A percentile compares a stretch with the other conserved stretches of the same genome.
Evolutionary conservation across 2,888 invertebrate genomes (phyloP).

Genomic region (Autographa gamma): DNA sequence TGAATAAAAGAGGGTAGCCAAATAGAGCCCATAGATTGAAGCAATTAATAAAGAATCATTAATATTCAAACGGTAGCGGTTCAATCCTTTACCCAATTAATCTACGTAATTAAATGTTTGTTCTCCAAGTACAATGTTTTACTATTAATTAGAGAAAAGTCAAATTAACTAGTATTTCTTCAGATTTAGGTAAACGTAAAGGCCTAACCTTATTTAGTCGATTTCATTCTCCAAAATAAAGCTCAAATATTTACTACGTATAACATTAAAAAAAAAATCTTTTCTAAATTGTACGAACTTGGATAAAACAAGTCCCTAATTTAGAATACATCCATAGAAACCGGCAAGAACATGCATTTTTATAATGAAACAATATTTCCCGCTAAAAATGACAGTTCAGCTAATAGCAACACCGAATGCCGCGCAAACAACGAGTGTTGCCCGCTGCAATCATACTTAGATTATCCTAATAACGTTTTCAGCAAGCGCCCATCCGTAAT

Average conservation of each 20-base stretch:
- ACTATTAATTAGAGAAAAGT: too few relatives aligned
- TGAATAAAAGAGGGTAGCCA: constrained; percentile 6
- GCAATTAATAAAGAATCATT: constrained; percentile 44
- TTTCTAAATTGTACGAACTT: too few relatives aligned
- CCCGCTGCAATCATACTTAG: constrained; percentile 77
- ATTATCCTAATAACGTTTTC: constrained; percentile 78
- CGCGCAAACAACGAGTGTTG: constrained; percentile 58
- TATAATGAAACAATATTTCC: background rate
- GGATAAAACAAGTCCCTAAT: too few relatives aligned
- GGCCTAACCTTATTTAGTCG: too few relatives aligned
- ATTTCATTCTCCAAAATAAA: too few relatives aligned
- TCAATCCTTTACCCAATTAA: constrained; percentile 29
- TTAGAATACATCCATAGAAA: too few relatives aligned
- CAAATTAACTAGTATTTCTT: too few relatives aligned
- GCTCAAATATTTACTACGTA: too few relatives aligned
- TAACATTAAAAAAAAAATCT: too few relatives aligned
- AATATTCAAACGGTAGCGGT: constrained; percentile 32
- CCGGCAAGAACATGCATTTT: background rate
- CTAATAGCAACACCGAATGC: constrained; percentile 27
- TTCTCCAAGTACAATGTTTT: too few relatives aligned
- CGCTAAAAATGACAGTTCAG: background rate
- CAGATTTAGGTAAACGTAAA: too few relatives aligned
- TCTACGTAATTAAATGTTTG: constrained; percentile 37
- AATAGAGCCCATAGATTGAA: constrained; percentile 29
- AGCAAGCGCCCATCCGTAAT: constrained; percentile 52